These are phyloP conservation scores for Parnassius apollo DNA, from an alignment of 2,888 invertebrate species.

Conservation along the genomic window DNA sequence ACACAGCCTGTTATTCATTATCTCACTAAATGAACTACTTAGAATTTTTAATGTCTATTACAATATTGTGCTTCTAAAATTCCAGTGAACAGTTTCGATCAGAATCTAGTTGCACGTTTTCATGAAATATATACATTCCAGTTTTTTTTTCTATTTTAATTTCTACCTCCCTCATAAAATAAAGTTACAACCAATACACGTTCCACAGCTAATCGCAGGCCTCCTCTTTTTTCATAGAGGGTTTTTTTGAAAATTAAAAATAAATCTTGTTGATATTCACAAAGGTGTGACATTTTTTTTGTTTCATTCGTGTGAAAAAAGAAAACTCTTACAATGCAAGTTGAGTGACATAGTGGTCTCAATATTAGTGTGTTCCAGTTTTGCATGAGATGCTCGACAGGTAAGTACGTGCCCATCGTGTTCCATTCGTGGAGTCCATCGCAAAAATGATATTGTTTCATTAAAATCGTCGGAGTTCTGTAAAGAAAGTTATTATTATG, in stretches of 20 bases:
- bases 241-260: constrained; percentile 14
- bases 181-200: neutral
- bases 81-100: too few relatives aligned
- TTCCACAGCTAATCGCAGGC: too few relatives aligned
- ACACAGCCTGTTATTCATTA: too few relatives aligned
- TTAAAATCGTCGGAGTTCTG: constrained; percentile 92
- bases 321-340: constrained; percentile 89
- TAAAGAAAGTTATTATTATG: constrained; percentile 16
- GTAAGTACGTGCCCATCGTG: constrained; percentile 90
- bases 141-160: neutral
- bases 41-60: too few relatives aligned
- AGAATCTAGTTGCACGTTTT: too few relatives aligned
- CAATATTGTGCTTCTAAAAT: too few relatives aligned
- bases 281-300: neutral
- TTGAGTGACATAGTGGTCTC: constrained; percentile 91
- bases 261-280: neutral
- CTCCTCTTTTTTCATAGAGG: neutral
- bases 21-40: too few relatives aligned
- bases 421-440: constrained; percentile 87
- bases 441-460: constrained; percentile 88
- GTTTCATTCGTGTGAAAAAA: constrained; percentile 16
- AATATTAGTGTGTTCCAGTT: constrained; percentile 85
- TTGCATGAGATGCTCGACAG: constrained; percentile 90
- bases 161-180: constrained; percentile 2
- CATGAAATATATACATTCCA: too few relatives aligned